Conservation (phyloP, 2,113 vertebrate genomes). For the Solea senegalensis region DNA sequence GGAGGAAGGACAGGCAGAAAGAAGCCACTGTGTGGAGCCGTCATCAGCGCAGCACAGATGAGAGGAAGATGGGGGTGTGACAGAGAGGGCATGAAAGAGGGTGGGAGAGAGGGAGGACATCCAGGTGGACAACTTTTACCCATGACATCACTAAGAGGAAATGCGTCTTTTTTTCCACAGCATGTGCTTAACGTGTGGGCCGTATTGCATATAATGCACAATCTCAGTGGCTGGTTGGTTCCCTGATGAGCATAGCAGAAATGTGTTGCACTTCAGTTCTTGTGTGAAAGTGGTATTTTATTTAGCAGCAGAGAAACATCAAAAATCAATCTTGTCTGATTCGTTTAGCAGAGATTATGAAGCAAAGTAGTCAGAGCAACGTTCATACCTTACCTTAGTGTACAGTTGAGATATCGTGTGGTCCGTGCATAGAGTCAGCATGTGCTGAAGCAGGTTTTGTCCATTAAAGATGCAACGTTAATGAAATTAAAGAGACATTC, state of each 20-base stretch:
- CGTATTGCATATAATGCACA: constrained; percentile 42
- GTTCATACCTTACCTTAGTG: constrained; percentile 21
- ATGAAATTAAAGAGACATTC: constrained; percentile 39
- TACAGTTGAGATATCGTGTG: constrained; percentile 39
- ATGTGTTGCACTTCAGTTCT: constrained; percentile 13
- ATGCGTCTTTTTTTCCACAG: constrained; percentile 14
- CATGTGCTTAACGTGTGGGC: constrained; percentile 44
- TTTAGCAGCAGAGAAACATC: constrained; percentile 11
- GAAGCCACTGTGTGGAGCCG: constrained; percentile 71
- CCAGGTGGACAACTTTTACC: constrained; percentile 31
- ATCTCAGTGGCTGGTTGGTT: constrained; percentile 24
- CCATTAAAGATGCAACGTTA: constrained; percentile 12
- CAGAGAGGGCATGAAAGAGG: background rate
- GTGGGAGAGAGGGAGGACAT: constrained; percentile 15
- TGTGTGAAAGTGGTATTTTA: constrained; percentile 50
- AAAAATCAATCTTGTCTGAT: constrained; percentile 55
- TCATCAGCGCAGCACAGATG: constrained; percentile 46
- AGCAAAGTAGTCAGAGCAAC: background rate
- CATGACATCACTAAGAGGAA: constrained; percentile 73
- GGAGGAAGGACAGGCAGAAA: constrained; percentile 67
- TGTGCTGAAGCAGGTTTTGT: constrained; percentile 20
- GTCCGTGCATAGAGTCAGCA: constrained; percentile 22
- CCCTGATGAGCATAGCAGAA: constrained; percentile 27
- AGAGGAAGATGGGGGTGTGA: constrained; percentile 18
- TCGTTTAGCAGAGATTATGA: constrained; percentile 42